Conservation (phyloP, 2,113 vertebrate species). For the Acanthochromis polyacanthus region DNA sequence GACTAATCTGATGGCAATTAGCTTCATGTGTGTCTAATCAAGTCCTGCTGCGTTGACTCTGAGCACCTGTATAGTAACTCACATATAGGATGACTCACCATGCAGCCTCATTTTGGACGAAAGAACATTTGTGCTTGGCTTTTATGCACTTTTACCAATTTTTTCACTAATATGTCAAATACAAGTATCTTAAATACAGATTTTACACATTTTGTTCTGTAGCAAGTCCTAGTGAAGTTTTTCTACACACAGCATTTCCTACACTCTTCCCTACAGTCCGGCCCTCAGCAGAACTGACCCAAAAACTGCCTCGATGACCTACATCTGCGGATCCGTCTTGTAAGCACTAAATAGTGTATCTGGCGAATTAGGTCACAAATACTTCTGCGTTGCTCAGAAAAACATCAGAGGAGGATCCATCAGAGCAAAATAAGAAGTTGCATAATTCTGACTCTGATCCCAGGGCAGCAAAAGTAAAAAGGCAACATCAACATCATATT, state of each 20-base stretch:
- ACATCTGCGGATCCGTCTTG: conserved; percentile 33
- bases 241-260: background rate
- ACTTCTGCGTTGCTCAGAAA: conserved; percentile 41
- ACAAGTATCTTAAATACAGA: too few relatives aligned
- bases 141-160: too few relatives aligned
- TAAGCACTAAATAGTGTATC: conserved; percentile 30
- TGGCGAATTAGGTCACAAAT: conserved; percentile 61
- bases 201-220: too few relatives aligned
- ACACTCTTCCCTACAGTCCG: background rate
- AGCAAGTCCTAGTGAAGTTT: background rate
- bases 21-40: too few relatives aligned
- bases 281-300: conserved; percentile 9
- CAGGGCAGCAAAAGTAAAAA: conserved; percentile 38
- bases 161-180: too few relatives aligned
- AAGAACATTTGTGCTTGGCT: too few relatives aligned
- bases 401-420: conserved; percentile 54
- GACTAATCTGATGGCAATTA: too few relatives aligned
- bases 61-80: too few relatives aligned
- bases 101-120: too few relatives aligned
- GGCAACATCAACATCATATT: conserved; percentile 19
- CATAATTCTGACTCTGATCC: conserved; percentile 49
- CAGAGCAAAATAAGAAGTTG: conserved; percentile 45
- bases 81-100: too few relatives aligned
- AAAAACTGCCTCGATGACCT: conserved; percentile 41
- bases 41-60: too few relatives aligned